phyloP scores from a whole-genome alignment of 2,113 vertebrate species.

The Rattus norvegicus region GRCr8 NC_086020.1:152639501-152640000 shows the following conservation, averaged over 20 bases:
- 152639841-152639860: slow-evolving; percentile 15
- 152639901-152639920: slow-evolving; percentile 73
- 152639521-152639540: not conserved
- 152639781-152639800: slow-evolving; percentile 2
- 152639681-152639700: slow-evolving; percentile 42
- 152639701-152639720: not conserved
- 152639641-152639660: not conserved
- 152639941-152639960: slow-evolving; percentile 62
- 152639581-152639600: not conserved
- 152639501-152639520: not conserved
- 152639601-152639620: not conserved
- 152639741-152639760: not conserved
- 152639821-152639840: slow-evolving; percentile 30
- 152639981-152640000: slow-evolving; percentile 57
- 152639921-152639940: slow-evolving; percentile 69
- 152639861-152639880: slow-evolving; percentile 46
- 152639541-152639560: slow-evolving; percentile 28
- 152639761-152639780: slow-evolving; percentile 29
- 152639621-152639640: not conserved
- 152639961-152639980: slow-evolving; percentile 76
- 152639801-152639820: slow-evolving; percentile 64
- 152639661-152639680: not conserved
- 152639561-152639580: not conserved
- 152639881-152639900: not conserved
- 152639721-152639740: slow-evolving; percentile 24